Conservation (phyloP, 2,888 invertebrate species). For the Acleris holmiana region DNA sequence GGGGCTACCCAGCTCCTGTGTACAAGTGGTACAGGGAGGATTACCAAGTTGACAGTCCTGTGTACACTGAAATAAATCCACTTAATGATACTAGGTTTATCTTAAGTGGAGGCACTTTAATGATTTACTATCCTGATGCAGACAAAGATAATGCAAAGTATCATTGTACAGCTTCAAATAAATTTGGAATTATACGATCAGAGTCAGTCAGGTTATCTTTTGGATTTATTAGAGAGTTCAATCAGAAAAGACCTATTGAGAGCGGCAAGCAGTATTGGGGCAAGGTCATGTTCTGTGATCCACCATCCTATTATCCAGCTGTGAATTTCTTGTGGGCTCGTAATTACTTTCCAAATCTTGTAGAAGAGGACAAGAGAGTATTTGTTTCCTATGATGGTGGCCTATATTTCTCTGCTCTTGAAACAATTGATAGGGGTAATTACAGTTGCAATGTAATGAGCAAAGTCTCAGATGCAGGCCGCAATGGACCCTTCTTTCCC, state of each 20-base stretch:
- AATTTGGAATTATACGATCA: constrained; percentile 94
- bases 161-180: constrained; percentile 96
- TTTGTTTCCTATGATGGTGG: constrained; percentile 98
- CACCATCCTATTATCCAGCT: constrained; percentile 95
- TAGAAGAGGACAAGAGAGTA: constrained; percentile 95
- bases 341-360: constrained; percentile 94
- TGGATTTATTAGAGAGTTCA: constrained; percentile 95
- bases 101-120: constrained; percentile 95
- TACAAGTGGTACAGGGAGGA: constrained; percentile 96
- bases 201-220: constrained; percentile 95
- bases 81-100: constrained; percentile 90
- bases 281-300: constrained; percentile 95
- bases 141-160: constrained; percentile 93
- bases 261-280: constrained; percentile 96
- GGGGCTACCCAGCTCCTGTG: constrained; percentile 94
- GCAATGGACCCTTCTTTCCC: constrained; percentile 95
- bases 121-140: constrained; percentile 93
- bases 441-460: constrained; percentile 97
- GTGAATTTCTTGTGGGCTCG: constrained; percentile 97
- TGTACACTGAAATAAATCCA: constrained; percentile 91
- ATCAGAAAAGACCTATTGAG: constrained; percentile 93
- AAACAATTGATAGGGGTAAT: constrained; percentile 94
- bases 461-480: constrained; percentile 92
- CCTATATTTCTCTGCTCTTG: constrained; percentile 96
- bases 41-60: constrained; percentile 90